Evolutionary conservation across 1,140 invertebrate species (phyloP).

Genomic region (Leguminivora glycinivorella): DNA sequence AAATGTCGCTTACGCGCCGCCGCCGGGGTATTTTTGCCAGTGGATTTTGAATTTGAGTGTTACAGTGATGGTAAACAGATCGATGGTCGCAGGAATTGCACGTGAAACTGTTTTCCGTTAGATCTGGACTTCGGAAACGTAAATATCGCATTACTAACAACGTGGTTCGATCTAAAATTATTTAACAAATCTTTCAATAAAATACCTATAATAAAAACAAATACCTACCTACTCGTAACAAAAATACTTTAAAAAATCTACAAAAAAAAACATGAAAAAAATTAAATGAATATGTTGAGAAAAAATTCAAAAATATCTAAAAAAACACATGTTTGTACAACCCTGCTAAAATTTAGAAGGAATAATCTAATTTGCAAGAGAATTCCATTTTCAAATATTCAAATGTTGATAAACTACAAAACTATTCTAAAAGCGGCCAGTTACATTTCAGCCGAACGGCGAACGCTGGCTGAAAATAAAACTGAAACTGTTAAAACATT

Average conservation of each 20-base stretch:
- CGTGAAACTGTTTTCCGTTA: background rate
- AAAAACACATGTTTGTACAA: background rate
- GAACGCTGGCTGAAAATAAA: conserved; percentile 9
- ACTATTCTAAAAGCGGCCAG: conserved; percentile 9
- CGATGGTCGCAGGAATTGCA: conserved; percentile 44
- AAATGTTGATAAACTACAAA: conserved; percentile 10
- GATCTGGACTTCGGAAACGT: background rate
- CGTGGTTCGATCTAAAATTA: background rate
- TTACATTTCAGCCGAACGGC: conserved; percentile 8
- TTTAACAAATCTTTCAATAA: background rate
- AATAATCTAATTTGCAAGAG: background rate
- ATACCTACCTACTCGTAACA: background rate
- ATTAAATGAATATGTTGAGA: no score
- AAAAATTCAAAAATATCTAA: background rate
- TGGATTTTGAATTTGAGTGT: conserved; percentile 32
- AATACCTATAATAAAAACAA: background rate
- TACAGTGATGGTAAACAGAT: conserved; percentile 61
- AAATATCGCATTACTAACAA: background rate
- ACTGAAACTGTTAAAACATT: conserved; percentile 7
- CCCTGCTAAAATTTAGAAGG: background rate
- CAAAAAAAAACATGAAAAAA: background rate
- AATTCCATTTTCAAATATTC: background rate
- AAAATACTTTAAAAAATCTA: background rate
- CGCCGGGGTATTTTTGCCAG: conserved; percentile 71
- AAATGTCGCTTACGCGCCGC: conserved; percentile 70